Conservation (phyloP, 2,113 vertebrate genomes). For the Puma concolor region DNA sequence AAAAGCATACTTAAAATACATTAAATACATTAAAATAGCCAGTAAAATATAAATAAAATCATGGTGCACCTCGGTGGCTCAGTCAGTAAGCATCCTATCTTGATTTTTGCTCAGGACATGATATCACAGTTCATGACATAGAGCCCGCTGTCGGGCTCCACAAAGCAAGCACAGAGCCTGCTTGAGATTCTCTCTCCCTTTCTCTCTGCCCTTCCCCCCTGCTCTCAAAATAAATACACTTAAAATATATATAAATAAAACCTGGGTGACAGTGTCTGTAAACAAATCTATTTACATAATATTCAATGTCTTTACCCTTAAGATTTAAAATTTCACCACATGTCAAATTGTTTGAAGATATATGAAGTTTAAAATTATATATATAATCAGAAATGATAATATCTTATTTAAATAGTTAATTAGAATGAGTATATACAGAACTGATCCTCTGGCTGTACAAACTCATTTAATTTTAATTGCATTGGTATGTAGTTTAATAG, state of each 20-base stretch:
- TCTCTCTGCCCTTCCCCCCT: too few relatives aligned
- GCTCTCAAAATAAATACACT: too few relatives aligned
- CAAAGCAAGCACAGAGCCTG: too few relatives aligned
- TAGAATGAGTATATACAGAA: not conserved
- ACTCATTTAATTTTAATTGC: not conserved
- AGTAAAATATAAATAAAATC: not conserved
- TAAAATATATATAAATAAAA: not conserved
- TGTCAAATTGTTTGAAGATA: not conserved
- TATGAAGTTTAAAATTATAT: too few relatives aligned
- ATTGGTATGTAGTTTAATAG: not conserved
- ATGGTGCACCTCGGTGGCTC: too few relatives aligned
- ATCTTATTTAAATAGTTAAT: not conserved
- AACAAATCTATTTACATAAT: not conserved
- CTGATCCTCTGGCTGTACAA: not conserved
- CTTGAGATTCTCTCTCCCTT: too few relatives aligned
- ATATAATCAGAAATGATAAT: too few relatives aligned
- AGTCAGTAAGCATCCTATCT: too few relatives aligned
- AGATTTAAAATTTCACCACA: not conserved
- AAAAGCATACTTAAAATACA: not conserved
- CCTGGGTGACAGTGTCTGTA: not conserved
- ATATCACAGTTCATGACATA: too few relatives aligned
- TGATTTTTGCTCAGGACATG: too few relatives aligned
- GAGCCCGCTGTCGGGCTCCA: too few relatives aligned
- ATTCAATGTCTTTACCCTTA: not conserved
- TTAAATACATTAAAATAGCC: not conserved